Evolutionary conservation across 2,113 vertebrate genomes (phyloP).

Genomic region (Arenaria interpres): DNA sequence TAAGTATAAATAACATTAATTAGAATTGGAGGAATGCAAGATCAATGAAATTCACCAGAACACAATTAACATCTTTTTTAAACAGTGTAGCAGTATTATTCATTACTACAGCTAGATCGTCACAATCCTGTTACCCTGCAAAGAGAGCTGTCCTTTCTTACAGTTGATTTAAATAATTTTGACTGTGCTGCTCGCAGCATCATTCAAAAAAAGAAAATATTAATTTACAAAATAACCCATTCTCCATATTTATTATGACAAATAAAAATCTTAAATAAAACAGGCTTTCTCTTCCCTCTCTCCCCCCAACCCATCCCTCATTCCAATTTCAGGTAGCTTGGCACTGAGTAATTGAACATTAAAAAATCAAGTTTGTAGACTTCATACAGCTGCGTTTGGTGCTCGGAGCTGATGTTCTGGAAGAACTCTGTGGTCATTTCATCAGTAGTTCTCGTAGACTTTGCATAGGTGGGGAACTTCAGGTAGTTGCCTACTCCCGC

Average conservation of each 20-base stretch:
- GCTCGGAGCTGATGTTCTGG: slow-evolving; percentile 93
- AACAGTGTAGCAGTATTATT: slow-evolving; percentile 68
- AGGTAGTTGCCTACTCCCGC: slow-evolving; percentile 85
- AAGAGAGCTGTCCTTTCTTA: slow-evolving; percentile 77
- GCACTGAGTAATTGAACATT: slow-evolving; percentile 98
- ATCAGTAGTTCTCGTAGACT: slow-evolving; percentile 97
- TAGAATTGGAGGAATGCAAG: slow-evolving; percentile 72
- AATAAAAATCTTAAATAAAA: slow-evolving; percentile 86
- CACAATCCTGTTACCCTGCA: slow-evolving; percentile 61
- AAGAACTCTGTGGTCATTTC: slow-evolving; percentile 98
- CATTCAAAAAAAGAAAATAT: slow-evolving; percentile 76
- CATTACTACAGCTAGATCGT: slow-evolving; percentile 64
- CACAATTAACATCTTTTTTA: slow-evolving; percentile 49
- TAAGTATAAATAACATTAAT: slow-evolving; percentile 84
- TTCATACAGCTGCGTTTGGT: slow-evolving; percentile 91
- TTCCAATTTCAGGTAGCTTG: slow-evolving; percentile 93
- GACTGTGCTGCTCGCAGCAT: slow-evolving; percentile 95
- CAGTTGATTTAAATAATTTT: slow-evolving; percentile 88
- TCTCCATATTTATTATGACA: slow-evolving; percentile 81
- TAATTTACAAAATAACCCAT: slow-evolving; percentile 87
- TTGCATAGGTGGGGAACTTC: slow-evolving; percentile 93
- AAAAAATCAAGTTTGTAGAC: slow-evolving; percentile 98
- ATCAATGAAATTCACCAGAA: slow-evolving; percentile 71
- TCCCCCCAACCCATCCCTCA: slow-evolving; percentile 70
- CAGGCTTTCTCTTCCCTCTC: slow-evolving; percentile 66